Conservation (phyloP, 2,113 vertebrate genomes). For the Mystacornis crossleyi region DNA sequence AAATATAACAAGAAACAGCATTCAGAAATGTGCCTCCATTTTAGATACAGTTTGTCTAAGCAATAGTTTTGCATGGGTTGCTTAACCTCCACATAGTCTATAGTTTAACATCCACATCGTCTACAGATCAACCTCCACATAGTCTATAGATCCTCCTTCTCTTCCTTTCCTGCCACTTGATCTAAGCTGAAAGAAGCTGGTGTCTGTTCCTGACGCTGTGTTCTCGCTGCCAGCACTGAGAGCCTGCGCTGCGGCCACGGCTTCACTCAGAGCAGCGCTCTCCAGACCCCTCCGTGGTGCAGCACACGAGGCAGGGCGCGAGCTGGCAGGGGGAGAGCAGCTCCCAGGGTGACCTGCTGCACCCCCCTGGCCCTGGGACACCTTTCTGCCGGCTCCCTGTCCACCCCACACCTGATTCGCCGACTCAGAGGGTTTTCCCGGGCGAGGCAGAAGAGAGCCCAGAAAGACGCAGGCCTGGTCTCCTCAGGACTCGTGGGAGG, state of each 20-base stretch:
- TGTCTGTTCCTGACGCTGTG: background rate
- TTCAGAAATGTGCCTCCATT: background rate
- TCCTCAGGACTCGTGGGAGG: accelerated
- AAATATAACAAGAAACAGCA: background rate
- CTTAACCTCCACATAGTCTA: background rate
- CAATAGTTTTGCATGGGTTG: background rate
- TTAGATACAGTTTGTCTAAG: background rate
- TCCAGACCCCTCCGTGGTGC: accelerated
- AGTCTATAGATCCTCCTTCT: background rate
- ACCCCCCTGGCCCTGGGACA: background rate
- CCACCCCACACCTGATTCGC: no score
- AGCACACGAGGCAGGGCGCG: accelerated
- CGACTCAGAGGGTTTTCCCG: background rate
- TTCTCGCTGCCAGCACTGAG: background rate
- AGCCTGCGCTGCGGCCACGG: background rate
- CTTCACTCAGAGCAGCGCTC: no score
- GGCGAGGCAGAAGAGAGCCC: background rate
- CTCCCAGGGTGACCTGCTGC: background rate
- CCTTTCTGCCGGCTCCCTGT: accelerated
- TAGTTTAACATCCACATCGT: no score
- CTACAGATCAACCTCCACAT: background rate
- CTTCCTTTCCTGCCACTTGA: background rate
- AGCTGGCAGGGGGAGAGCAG: background rate
- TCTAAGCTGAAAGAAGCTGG: background rate
- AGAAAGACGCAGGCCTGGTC: background rate